Evolutionary conservation across 2,797 vertebrate genomes (phyloP).

Genomic region (Acipenser ruthenus): DNA sequence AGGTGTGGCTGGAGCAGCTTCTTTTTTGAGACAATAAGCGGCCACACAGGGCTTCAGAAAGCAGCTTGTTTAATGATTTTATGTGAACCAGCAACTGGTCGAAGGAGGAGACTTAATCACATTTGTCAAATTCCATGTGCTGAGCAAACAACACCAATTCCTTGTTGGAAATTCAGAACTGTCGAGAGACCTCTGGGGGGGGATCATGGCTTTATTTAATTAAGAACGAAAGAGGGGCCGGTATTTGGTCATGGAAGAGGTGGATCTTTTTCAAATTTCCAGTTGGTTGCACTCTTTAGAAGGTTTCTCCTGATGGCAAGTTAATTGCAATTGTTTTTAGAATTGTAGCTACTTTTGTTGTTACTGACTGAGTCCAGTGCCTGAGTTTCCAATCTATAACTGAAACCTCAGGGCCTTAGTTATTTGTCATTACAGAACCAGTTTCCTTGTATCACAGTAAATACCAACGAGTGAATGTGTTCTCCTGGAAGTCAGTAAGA

Average conservation of each 20-base stretch:
- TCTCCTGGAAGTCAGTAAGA: no score
- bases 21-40: neutral
- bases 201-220: neutral
- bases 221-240: neutral
- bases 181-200: neutral
- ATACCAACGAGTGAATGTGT: no score
- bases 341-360: no score
- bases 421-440: no score
- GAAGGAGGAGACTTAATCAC: constrained; percentile 23
- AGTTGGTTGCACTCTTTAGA: neutral
- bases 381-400: no score
- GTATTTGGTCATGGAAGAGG: neutral
- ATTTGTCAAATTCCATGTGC: constrained; percentile 21
- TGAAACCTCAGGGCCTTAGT: no score
- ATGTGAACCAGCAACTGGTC: constrained; percentile 20
- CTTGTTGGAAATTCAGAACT: constrained; percentile 18
- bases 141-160: constrained; percentile 16
- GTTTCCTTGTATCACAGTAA: no score
- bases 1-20: neutral
- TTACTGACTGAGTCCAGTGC: no score
- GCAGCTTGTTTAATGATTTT: constrained; percentile 7
- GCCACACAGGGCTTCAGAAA: neutral
- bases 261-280: neutral
- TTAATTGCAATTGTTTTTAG: no score
- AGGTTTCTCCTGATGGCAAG: neutral